Evolutionary conservation across 2,888 invertebrate genomes (phyloP), one percentile per base, ranked within the genome.

Genomic region (Eudemis profundana): DNA sequence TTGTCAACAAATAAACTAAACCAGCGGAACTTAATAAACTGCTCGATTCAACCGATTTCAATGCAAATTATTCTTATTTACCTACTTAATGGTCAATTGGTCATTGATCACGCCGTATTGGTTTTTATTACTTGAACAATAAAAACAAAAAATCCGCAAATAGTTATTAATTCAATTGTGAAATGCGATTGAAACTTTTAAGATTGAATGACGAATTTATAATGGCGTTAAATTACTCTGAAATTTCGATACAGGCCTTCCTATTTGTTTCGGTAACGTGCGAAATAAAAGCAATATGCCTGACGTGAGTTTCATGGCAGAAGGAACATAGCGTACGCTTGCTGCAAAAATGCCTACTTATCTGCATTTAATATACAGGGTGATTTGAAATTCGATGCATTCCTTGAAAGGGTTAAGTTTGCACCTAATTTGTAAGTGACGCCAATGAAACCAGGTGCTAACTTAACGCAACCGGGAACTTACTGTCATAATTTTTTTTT

Each of bases 141-240:
- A 33, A 21, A 40, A 50, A 44, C 36, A 17, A 5, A 21, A 2
- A 17, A 7, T 1, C 8, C 15, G 4, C 4, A 44, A 1, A 21
- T 15, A 33, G 23, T 57, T 15, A 49, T 49, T 64, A 59, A 10
- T 46, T 51, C 27, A 46, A 46, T 65, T 65, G 38, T 15, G 59
- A 60, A 65, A 65, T 53, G 17, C 53, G 47, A 44, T 42, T 60
- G 53, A 19, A 46, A 42, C 53, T 15, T 40, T 42, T 14, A 14
- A 40, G 46, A 21, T 47, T 36, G 40, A 60, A 42, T 42, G 15
- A 27, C 42, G 27, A 56, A 29, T 60, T n/a, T 60, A 51, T 59
- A 57, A 51, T 64, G 8, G 65, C 65, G 53, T 59, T 47, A 40
- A 60, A 65, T 63, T 63, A 33, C 29, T 53, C 64, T 51, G 51